A percentile compares a stretch with the other conserved stretches of the same genome.
Evolutionary conservation across 2,888 invertebrate species (phyloP).

Genomic region (Pterostichus niger): DNA sequence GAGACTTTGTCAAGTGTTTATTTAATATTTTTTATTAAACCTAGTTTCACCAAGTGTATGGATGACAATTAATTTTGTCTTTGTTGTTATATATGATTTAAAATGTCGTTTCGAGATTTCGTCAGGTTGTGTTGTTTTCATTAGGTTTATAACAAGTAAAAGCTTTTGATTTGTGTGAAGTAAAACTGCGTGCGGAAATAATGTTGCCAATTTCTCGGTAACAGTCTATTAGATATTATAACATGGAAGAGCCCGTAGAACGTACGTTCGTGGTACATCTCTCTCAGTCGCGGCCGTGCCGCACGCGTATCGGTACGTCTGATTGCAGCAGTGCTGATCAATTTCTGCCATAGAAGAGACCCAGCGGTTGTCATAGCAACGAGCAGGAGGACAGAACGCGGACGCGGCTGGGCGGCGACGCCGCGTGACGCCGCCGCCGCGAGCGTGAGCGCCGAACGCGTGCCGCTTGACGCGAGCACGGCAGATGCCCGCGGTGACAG

Average conservation of each 20-base stretch:
- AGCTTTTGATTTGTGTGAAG: too few species aligned
- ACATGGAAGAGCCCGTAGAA: too few species aligned
- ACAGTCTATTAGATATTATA: conserved; percentile 26
- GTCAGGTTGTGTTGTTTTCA: too few species aligned
- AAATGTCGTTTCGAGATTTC: too few species aligned
- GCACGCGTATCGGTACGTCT: conserved; percentile 35
- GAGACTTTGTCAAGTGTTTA: too few species aligned
- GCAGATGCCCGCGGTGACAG: conserved; percentile 7
- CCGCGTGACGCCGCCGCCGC: conserved; percentile 26
- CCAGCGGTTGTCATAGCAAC: conserved; percentile 72
- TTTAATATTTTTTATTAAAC: too few species aligned
- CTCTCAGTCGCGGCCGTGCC: neutral
- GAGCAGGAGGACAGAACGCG: conserved; percentile 69
- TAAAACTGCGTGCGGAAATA: neutral
- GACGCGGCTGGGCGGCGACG: conserved; percentile 39
- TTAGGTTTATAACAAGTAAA: too few species aligned
- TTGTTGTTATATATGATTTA: too few species aligned
- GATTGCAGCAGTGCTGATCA: conserved; percentile 68
- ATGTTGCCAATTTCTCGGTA: neutral
- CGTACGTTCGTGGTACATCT: neutral
- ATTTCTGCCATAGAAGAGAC: conserved; percentile 68
- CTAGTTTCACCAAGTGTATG: too few species aligned
- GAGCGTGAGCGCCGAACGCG: conserved; percentile 6
- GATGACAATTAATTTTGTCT: too few species aligned
- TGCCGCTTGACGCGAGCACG: conserved; percentile 4